Evolutionary conservation across 2,113 vertebrate genomes (phyloP), one percentile per base, ranked within the genome.

Genomic region (Lagopus leucura): DNA sequence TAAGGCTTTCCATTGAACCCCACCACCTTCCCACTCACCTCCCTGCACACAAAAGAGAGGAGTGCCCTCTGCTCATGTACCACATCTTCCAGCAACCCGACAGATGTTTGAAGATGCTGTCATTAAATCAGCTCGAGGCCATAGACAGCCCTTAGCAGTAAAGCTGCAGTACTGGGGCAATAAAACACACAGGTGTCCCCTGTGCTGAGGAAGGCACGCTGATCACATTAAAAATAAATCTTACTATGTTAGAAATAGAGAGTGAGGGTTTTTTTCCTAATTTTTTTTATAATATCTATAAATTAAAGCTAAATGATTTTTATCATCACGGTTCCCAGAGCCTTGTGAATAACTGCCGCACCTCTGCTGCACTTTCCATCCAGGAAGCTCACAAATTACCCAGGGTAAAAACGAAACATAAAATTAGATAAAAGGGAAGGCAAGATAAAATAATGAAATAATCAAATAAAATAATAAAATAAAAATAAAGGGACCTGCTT

Each of bases 261-360:
- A 57, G 15, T 0, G 0, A 1, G 32, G 2, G 1, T 2, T 38
- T 30, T 11, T 3, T 8, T 52, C 27, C 34, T 21, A 28, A 38
- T 61, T 64, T 84, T 84, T 84, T 16, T 60, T 25, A 48, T 28
- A 34, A 38, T 50, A n/a, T 7, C 70, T 43, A 61, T 90, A 86
- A 93, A 90, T 92, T 72, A 81, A 86, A 84, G 57, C 22, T 24
- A 50, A 69, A 60, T 78, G 20, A 40, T 60, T 88, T 96, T 92
- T 78, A 88, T 61, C 40, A 34, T 43, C 30, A 0, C 43, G 11
- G 22, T 9, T 88, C 79, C 32, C 9, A 25, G 38, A 48, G 32
- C 58, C 22, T 75, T 32, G 3, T 13, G 32, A 38, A 45, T 64
- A 80, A 5, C 0, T 1, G 0, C 28, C 3, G 6, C 10, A 2